Conservation (phyloP, 2,888 invertebrate genomes). For the Mythimna vitellina region DNA sequence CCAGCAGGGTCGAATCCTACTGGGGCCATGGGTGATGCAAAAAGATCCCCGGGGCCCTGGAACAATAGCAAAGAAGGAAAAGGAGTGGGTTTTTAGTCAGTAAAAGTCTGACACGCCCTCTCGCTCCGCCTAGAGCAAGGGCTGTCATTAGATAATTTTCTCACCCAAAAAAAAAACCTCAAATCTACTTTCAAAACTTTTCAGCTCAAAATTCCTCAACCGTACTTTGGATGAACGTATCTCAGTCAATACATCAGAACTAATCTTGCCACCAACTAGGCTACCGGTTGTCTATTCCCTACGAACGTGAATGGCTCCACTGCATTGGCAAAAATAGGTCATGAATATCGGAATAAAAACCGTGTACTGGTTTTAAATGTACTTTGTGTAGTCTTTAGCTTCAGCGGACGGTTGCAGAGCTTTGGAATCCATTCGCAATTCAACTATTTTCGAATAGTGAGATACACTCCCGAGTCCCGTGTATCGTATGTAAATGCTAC, state of each 20-base stretch:
- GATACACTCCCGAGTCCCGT: background rate
- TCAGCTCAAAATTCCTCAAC: background rate
- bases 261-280: conserved; percentile 50
- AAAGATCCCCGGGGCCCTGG: too few species aligned
- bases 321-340: conserved; percentile 59
- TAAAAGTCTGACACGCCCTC: too few species aligned
- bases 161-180: background rate
- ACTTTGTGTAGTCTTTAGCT: conserved; percentile 45
- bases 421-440: conserved; percentile 33
- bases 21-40: too few species aligned
- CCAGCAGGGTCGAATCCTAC: too few species aligned
- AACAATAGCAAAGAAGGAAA: too few species aligned
- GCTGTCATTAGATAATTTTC: too few species aligned
- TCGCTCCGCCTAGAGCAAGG: too few species aligned
- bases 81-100: too few species aligned
- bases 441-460: conserved; percentile 21
- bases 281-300: conserved; percentile 41
- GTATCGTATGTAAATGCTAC: conserved; percentile 14
- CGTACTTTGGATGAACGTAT: background rate
- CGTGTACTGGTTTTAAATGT: conserved; percentile 40
- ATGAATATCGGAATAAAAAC: conserved; percentile 56
- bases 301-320: conserved; percentile 43
- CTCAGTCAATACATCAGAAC: conserved; percentile 39
- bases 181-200: background rate
- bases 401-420: conserved; percentile 12